Conservation (phyloP, 2,113 vertebrate species). For the Silurus meridionalis region DNA sequence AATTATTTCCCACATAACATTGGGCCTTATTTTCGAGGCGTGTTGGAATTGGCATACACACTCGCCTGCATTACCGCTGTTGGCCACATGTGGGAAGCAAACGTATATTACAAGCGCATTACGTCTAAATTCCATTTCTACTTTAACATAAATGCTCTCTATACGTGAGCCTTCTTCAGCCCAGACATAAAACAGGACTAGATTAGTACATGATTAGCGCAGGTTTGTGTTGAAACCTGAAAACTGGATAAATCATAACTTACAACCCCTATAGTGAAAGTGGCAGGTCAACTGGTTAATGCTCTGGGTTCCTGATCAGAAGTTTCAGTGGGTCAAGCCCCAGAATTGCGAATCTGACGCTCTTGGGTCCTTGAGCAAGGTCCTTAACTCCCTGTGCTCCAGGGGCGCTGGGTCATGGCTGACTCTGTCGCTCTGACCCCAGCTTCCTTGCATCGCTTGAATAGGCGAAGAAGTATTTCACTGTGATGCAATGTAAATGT, state of each 20-base stretch:
- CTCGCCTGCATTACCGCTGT: not conserved
- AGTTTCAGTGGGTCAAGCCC: too few relatives aligned
- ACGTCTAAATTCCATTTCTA: not conserved
- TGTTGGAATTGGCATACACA: not conserved
- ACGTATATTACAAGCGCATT: not conserved
- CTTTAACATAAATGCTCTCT: not conserved
- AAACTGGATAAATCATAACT: not conserved
- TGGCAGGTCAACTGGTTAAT: too few relatives aligned
- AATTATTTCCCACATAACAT: not conserved
- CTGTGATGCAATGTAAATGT: too few relatives aligned
- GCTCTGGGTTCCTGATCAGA: too few relatives aligned
- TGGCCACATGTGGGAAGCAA: conserved; percentile 29
- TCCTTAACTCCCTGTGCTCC: too few relatives aligned
- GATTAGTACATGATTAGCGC: not conserved
- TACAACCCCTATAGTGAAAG: too few relatives aligned
- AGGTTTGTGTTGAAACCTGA: not conserved
- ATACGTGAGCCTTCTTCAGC: not conserved
- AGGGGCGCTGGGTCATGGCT: too few relatives aligned
- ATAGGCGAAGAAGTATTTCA: too few relatives aligned
- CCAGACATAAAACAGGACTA: not conserved
- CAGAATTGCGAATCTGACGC: too few relatives aligned
- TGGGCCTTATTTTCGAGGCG: not conserved
- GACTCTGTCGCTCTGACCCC: too few relatives aligned
- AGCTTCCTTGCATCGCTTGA: too few relatives aligned
- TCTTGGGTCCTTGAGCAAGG: too few relatives aligned